Percentiles rank a stretch among this genome's conserved stretches.
Conservation (phyloP, 2,113 vertebrate species). For the Cyprinodon tularosa region DNA sequence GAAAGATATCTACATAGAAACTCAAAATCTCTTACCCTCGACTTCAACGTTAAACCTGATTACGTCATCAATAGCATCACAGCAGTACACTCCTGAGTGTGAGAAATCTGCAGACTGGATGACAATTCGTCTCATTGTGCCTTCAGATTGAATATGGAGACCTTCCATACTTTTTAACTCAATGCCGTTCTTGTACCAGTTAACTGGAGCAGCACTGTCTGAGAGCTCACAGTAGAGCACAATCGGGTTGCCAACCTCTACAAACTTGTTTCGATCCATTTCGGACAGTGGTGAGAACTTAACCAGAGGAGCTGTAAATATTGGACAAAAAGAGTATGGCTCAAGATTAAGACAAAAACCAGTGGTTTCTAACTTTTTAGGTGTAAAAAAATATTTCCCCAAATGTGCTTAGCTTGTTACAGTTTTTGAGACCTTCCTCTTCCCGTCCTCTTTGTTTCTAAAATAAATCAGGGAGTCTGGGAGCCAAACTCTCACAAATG, state of each 20-base stretch:
- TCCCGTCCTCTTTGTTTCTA: neutral
- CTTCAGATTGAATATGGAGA: slow-evolving; percentile 82
- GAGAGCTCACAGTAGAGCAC: slow-evolving; percentile 85
- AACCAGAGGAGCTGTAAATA: slow-evolving; percentile 79
- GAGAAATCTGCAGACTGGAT: slow-evolving; percentile 83
- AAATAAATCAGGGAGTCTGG: neutral
- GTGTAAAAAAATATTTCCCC: neutral
- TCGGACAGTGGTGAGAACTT: slow-evolving; percentile 82
- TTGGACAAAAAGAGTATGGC: slow-evolving; percentile 14
- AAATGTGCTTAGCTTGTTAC: neutral
- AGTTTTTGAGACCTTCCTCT: neutral
- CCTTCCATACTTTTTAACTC: slow-evolving; percentile 77
- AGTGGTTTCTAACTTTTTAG: neutral
- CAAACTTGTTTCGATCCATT: slow-evolving; percentile 85
- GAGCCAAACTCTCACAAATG: neutral
- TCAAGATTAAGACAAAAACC: no score
- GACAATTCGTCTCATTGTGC: slow-evolving; percentile 83
- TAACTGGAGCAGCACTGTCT: slow-evolving; percentile 74
- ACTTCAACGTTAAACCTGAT: slow-evolving; percentile 85
- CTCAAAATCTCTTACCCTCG: slow-evolving; percentile 74
- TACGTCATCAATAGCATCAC: slow-evolving; percentile 83
- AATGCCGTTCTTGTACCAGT: slow-evolving; percentile 84
- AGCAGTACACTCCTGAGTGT: slow-evolving; percentile 84
- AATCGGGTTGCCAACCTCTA: slow-evolving; percentile 83
- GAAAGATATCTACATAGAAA: slow-evolving; percentile 11